Evolutionary conservation across 1,140 invertebrate genomes (phyloP).

Genomic region (Lerema accius): DNA sequence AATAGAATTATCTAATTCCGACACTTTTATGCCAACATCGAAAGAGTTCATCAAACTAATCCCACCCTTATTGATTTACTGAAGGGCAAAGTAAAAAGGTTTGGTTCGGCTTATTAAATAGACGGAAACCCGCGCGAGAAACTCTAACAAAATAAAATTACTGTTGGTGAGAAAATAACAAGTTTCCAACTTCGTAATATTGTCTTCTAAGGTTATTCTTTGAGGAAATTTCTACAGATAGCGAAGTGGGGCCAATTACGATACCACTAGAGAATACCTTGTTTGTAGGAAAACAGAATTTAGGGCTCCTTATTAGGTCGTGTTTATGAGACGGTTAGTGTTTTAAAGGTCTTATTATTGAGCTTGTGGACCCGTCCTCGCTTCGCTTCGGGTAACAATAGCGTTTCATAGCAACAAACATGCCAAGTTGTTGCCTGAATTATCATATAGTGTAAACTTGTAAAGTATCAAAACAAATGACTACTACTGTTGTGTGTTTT

Average conservation of each 20-base stretch:
- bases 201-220: slow-evolving; percentile 26
- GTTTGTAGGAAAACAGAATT: background rate
- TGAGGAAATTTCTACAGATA: slow-evolving; percentile 13
- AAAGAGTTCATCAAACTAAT: slow-evolving; percentile 34
- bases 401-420: too few relatives aligned
- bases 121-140: slow-evolving; percentile 18
- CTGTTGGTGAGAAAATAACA: slow-evolving; percentile 24
- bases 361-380: too few relatives aligned
- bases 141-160: slow-evolving; percentile 31
- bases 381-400: too few relatives aligned
- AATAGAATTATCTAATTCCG: slow-evolving; percentile 25
- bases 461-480: too few relatives aligned
- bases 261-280: background rate
- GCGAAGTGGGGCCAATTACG: slow-evolving; percentile 19
- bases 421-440: too few relatives aligned
- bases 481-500: too few relatives aligned
- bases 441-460: too few relatives aligned
- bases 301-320: background rate
- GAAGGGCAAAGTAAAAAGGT: slow-evolving; percentile 27
- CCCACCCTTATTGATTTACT: slow-evolving; percentile 27
- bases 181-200: slow-evolving; percentile 23
- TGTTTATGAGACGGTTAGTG: background rate
- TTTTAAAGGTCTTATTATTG: background rate
- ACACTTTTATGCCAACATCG: slow-evolving; percentile 30
- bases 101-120: slow-evolving; percentile 32